These are phyloP conservation scores for Adrianichthys oophorus DNA, from an alignment of 2,797 vertebrate genomes.

Conservation along the genomic window DNA sequence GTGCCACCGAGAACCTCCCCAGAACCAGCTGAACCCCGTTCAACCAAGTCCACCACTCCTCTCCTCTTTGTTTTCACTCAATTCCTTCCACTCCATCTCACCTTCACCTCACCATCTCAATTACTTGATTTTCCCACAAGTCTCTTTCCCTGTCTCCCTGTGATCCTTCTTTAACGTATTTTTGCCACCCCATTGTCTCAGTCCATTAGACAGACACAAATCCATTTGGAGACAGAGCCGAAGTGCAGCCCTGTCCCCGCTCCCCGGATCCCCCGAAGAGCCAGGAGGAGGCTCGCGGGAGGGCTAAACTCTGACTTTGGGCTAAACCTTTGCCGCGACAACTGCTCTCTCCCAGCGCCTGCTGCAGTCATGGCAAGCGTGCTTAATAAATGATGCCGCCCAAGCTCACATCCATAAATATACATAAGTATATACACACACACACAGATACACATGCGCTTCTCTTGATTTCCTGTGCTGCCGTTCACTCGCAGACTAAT, in stretches of 20 bases:
- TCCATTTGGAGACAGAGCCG: constrained; percentile 66
- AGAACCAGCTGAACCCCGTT: constrained; percentile 16
- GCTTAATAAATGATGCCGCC: constrained; percentile 52
- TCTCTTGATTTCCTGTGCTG: constrained; percentile 6
- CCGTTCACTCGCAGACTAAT: constrained; percentile 5
- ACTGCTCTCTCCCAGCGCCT: constrained; percentile 37
- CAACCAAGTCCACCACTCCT: background rate
- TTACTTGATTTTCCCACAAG: constrained; percentile 28
- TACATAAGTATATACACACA: background rate
- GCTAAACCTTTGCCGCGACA: constrained; percentile 60
- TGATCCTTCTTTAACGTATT: constrained; percentile 60
- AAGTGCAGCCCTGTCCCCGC: constrained; percentile 35
- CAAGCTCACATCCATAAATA: background rate
- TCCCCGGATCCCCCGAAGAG: constrained; percentile 50
- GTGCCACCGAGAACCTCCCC: constrained; percentile 1
- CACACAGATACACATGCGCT: constrained; percentile 5
- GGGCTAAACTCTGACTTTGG: constrained; percentile 48
- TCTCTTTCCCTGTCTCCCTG: constrained; percentile 18
- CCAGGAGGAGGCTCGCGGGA: constrained; percentile 60
- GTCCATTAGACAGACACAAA: constrained; percentile 75
- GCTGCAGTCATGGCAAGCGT: constrained; percentile 40
- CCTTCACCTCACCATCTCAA: constrained; percentile 33
- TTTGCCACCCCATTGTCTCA: constrained; percentile 66
- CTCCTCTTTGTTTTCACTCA: constrained; percentile 16
- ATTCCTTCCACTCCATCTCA: constrained; percentile 39